These are phyloP conservation scores for roundworm (Caenorhabditis elegans) DNA, from an alignment of 1,140 invertebrate genomes.

Conservation along the genomic window DNA sequence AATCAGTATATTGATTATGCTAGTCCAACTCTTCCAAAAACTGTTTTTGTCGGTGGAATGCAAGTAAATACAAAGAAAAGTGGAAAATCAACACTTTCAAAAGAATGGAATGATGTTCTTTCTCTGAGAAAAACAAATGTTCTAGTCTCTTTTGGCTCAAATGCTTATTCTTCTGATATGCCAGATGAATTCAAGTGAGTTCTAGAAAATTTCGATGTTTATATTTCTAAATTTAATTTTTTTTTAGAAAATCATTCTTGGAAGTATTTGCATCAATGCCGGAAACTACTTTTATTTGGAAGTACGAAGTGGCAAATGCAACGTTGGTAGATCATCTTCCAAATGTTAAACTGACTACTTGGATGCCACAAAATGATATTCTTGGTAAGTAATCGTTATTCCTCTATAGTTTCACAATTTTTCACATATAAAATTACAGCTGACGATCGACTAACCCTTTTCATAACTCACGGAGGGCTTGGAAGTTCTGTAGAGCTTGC, in stretches of 20 bases:
- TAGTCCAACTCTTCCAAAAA: conserved; percentile 12
- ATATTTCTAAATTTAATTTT: not conserved
- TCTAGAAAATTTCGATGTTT: not conserved
- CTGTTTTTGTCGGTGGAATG: conserved; percentile 46
- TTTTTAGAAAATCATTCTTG: conserved; percentile 27
- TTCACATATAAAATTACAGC: not conserved
- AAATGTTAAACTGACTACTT: conserved; percentile 29
- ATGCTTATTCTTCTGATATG: conserved; percentile 37
- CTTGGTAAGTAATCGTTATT: conserved; percentile 7
- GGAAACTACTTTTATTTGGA: conserved; percentile 44
- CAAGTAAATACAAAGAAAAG: conserved; percentile 16
- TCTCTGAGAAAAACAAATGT: not conserved
- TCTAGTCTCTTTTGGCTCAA: conserved; percentile 40
- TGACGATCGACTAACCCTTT: conserved; percentile 25
- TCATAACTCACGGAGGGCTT: conserved; percentile 43
- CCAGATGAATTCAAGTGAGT: conserved; percentile 34
- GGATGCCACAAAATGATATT: conserved; percentile 44
- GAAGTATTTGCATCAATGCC: conserved; percentile 35
- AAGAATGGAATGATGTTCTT: conserved; percentile 44
- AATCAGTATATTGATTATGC: conserved; percentile 35
- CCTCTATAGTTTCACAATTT: no score
- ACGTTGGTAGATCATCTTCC: conserved; percentile 31
- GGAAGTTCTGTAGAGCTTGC: conserved; percentile 31
- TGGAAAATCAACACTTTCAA: not conserved
- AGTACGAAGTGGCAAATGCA: conserved; percentile 34